Base-by-base conservation (phyloP, 1,140 invertebrate genomes). In the Planococcus citri region DNA sequence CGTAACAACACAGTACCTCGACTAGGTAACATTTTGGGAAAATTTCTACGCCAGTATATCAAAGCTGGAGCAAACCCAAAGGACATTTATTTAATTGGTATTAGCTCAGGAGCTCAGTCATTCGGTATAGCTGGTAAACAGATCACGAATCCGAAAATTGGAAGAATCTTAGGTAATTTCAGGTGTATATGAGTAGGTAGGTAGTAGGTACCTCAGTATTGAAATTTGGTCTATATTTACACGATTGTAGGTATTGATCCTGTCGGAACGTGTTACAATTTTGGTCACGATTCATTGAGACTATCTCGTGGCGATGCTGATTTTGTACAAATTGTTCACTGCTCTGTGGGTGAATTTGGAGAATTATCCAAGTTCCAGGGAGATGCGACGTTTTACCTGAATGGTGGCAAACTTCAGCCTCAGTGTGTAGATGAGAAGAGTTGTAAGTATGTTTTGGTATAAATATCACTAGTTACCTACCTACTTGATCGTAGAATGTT, bases 151-250 rank as follows among this genome's bases (percentile, higher is more conserved):
- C 60, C 60, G 6, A 24, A 17, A 64, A 64, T 64, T 64, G 60
- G 25, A 3, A 64, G 22, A 64, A 25, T 64, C 10, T 64, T 64
- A 64, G 60, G 60, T 64, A 25, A 64, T 9, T 64, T 64, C n/a
- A n/a, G n/a, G n/a, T n/a, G n/a, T n/a, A n/a, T n/a, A n/a, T n/a
- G 41, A 51, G 17, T 4, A 51, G 17, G 3, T 33, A 12, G 29
- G 29, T 33, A 12, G 12, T 3, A 33, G 12, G 12, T 33, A 33
- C 12, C 4, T 3, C 3, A 12, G 29, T 33, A 6, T 33, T 33
- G 29, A 33, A 33, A n/a, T n/a, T n/a, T n/a, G 4, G 29, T 33
- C 29, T 3, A 33, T 33, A 33, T 33, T 33, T 33, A 33, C n/a
- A 37, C 33, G 33, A 37, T 37, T 37, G 14, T 14, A 64, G 60